Percentiles rank a stretch among this genome's conserved stretches.
These are phyloP conservation scores for Pseudomyrmex cubaensis DNA, from an alignment of 1,140 invertebrate genomes.

Conservation along the genomic window DNA sequence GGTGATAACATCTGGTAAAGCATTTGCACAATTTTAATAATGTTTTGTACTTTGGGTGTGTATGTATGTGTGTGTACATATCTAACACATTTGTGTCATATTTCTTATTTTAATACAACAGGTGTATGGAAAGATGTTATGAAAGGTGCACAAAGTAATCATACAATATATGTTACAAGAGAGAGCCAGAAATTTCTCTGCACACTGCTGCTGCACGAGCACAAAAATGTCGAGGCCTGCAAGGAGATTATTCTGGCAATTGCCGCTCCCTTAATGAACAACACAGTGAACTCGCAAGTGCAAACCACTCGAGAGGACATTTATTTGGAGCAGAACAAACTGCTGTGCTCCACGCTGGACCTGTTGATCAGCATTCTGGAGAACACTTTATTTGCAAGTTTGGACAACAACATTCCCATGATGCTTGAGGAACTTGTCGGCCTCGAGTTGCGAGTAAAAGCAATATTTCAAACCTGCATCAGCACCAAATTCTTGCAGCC, in stretches of 20 bases:
- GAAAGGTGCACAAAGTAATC: slow-evolving; percentile 86
- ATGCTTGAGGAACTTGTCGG: slow-evolving; percentile 76
- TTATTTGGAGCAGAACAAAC: slow-evolving; percentile 85
- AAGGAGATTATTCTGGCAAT: slow-evolving; percentile 85
- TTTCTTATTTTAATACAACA: slow-evolving; percentile 38
- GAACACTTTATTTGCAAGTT: slow-evolving; percentile 78
- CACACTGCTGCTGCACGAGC: slow-evolving; percentile 84
- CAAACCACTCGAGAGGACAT: slow-evolving; percentile 82
- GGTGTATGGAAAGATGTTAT: slow-evolving; percentile 86
- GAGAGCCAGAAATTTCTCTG: slow-evolving; percentile 86
- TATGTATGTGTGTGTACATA: too few species aligned
- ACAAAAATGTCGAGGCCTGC: slow-evolving; percentile 83
- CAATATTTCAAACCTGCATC: slow-evolving; percentile 81
- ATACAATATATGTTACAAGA: slow-evolving; percentile 88
- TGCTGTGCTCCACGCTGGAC: slow-evolving; percentile 85
- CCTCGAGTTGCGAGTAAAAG: slow-evolving; percentile 79
- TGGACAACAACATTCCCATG: slow-evolving; percentile 79
- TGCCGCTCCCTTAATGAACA: slow-evolving; percentile 84
- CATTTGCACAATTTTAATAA: slow-evolving; percentile 10
- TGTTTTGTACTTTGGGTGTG: background rate
- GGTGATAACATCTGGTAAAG: slow-evolving; percentile 83
- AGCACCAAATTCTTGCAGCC: slow-evolving; percentile 81
- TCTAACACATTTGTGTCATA: background rate
- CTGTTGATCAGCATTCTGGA: slow-evolving; percentile 82
- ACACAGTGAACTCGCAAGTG: slow-evolving; percentile 76